Conservation (phyloP, 1,140 invertebrate genomes). For the Drosophila ogumai region DNA sequence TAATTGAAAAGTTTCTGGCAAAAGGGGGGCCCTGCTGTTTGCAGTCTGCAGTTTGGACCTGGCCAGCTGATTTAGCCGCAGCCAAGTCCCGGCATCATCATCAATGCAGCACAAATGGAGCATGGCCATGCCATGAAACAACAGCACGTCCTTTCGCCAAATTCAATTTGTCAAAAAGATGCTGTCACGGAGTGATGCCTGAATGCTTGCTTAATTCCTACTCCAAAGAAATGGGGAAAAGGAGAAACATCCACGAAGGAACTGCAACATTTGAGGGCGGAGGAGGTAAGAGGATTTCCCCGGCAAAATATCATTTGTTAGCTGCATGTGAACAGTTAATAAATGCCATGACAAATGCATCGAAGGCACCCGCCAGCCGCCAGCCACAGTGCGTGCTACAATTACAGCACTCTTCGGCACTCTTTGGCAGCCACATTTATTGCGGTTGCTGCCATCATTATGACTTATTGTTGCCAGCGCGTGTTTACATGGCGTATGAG, state of each 20-base stretch:
- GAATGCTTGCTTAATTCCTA: slow-evolving; percentile 80
- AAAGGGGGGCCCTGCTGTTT: slow-evolving; percentile 15
- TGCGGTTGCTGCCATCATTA: slow-evolving; percentile 55
- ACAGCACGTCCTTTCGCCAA: slow-evolving; percentile 72
- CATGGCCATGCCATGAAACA: slow-evolving; percentile 70
- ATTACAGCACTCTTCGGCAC: slow-evolving; percentile 45
- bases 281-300: background rate
- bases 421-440: slow-evolving; percentile 11
- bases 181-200: slow-evolving; percentile 75
- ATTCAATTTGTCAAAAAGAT: slow-evolving; percentile 83
- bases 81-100: slow-evolving; percentile 45
- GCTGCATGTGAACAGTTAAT: slow-evolving; percentile 79
- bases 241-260: background rate
- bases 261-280: background rate
- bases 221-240: slow-evolving; percentile 16
- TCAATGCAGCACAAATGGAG: slow-evolving; percentile 75
- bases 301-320: slow-evolving; percentile 60
- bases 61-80: slow-evolving; percentile 44
- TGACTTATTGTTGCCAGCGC: slow-evolving; percentile 67
- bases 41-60: background rate
- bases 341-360: slow-evolving; percentile 75
- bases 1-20: slow-evolving; percentile 75
- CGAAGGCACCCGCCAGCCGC: slow-evolving; percentile 33
- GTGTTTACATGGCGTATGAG: slow-evolving; percentile 73
- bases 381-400: slow-evolving; percentile 68